Evolutionary conservation across 2,888 invertebrate genomes (phyloP).

Genomic region (Limnephilus rhombicus): DNA sequence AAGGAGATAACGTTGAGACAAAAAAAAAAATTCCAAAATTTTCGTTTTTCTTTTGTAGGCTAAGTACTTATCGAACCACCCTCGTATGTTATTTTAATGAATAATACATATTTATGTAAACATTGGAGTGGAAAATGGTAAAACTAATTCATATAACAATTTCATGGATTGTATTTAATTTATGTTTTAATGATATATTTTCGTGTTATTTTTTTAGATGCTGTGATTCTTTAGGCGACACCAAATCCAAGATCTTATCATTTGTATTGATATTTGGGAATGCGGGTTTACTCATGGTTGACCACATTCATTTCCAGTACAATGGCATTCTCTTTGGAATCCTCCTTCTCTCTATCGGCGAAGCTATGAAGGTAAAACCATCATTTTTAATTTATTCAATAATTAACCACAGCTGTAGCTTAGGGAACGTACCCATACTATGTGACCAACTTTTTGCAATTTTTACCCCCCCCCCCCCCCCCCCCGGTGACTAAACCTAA

Average conservation of each 20-base stretch:
- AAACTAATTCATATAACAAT: not conserved
- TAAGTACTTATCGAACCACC: no score
- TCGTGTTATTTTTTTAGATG: conserved; percentile 76
- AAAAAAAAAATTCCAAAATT: no score
- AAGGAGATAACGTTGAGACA: no score
- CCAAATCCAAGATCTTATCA: conserved; percentile 78
- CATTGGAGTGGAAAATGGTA: not conserved
- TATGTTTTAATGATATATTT: not conserved
- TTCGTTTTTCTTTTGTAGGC: no score
- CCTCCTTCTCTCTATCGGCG: conserved; percentile 86
- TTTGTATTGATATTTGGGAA: conserved; percentile 87
- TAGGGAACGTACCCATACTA: no score
- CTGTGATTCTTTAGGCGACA: conserved; percentile 75
- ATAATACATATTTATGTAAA: no score
- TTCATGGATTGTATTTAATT: not conserved
- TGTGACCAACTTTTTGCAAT: no score
- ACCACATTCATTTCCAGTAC: conserved; percentile 99
- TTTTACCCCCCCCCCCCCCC: no score
- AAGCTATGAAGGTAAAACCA: conserved; percentile 79
- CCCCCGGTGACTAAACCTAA: no score
- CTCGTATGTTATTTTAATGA: not conserved
- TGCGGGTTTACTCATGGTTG: conserved; percentile 93
- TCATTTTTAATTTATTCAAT: conserved; percentile 37
- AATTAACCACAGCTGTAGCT: no score
- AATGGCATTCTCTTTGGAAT: conserved; percentile 97